These are phyloP conservation scores for Lasioglossum zephyrum DNA, from an alignment of 2,888 invertebrate species.

Conservation along the genomic window DNA sequence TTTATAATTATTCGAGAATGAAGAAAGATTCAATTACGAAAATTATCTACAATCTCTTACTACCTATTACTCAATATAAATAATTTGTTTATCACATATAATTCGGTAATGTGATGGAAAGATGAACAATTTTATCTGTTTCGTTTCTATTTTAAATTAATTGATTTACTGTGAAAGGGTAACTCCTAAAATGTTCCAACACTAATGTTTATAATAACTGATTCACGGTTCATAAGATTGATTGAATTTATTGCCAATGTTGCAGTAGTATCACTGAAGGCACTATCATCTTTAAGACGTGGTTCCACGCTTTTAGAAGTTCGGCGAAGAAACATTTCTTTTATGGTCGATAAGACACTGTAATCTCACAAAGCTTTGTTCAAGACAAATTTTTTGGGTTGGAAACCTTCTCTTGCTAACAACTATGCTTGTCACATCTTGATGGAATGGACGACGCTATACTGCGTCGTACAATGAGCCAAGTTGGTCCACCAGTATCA, in stretches of 20 bases:
- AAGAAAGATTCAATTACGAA: neutral
- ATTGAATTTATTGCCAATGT: neutral
- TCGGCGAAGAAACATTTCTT: neutral
- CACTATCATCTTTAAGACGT: neutral
- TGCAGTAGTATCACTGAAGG: neutral
- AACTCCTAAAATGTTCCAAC: neutral
- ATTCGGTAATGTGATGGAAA: neutral
- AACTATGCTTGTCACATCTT: neutral
- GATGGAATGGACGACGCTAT: neutral
- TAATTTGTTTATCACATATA: neutral
- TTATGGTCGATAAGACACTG: neutral
- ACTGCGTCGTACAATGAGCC: constrained; percentile 1
- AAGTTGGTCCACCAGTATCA: neutral
- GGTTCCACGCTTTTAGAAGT: neutral
- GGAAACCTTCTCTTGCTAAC: neutral
- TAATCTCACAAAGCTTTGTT: neutral
- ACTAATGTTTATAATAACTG: neutral
- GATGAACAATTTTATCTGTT: neutral
- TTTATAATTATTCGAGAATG: neutral
- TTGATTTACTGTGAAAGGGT: neutral
- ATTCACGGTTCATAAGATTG: neutral
- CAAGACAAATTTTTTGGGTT: neutral
- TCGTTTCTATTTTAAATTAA: neutral
- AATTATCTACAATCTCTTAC: neutral
- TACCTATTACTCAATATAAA: neutral